Percentiles rank a stretch among this genome's conserved stretches.
Conservation (phyloP, 92 coral and sea anemone species). For the Meandrina meandrites region DNA sequence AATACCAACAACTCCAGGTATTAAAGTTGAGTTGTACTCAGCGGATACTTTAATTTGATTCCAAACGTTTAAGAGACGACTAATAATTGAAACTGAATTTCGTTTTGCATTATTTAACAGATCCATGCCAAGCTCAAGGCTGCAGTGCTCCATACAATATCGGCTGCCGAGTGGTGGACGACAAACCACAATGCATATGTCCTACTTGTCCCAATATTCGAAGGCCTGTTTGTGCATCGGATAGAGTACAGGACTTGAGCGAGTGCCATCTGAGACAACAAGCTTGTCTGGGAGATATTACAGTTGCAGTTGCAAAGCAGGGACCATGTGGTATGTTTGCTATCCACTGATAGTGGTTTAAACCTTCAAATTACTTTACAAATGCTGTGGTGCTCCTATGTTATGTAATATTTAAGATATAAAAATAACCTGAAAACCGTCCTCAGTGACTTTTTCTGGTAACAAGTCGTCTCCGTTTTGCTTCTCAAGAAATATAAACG, state of each 20-base stretch:
- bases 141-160: conserved; percentile 58
- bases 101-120: conserved; percentile 15
- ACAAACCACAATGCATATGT: conserved; percentile 49
- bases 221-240: conserved; percentile 63
- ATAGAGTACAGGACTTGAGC: conserved; percentile 48
- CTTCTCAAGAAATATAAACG: neutral
- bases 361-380: too few species aligned
- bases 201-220: conserved; percentile 40
- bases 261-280: conserved; percentile 46
- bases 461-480: too few species aligned
- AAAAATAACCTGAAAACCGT: too few species aligned
- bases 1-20: neutral
- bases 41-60: neutral
- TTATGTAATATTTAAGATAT: too few species aligned
- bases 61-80: neutral
- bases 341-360: neutral
- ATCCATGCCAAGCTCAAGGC: conserved; percentile 55
- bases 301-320: conserved; percentile 17
- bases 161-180: conserved; percentile 39
- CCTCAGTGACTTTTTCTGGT: too few species aligned
- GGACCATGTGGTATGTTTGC: conserved; percentile 56
- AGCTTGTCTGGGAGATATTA: conserved; percentile 40
- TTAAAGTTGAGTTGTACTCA: neutral
- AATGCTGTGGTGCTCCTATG: too few species aligned
- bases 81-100: neutral